phyloP scores from a whole-genome alignment of 1,140 invertebrate species.

The Aphidius gifuensis region DNA sequence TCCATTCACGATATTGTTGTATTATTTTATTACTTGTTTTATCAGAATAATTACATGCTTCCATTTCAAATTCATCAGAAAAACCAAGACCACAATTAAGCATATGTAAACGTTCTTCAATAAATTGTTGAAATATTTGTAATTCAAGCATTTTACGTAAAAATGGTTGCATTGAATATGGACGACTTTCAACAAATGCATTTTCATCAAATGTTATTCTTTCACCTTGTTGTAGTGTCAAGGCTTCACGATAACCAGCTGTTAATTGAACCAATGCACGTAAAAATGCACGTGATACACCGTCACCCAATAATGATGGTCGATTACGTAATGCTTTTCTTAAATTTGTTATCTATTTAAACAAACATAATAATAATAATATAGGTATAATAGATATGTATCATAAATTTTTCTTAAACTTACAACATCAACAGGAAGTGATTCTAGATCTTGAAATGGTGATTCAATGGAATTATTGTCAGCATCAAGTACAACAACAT shows the following conservation, averaged over 20 bases:
- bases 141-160: slow-evolving; percentile 85
- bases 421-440: slow-evolving; percentile 78
- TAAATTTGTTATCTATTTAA: slow-evolving; percentile 62
- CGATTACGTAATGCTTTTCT: slow-evolving; percentile 71
- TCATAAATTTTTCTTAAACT: slow-evolving; percentile 35
- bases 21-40: slow-evolving; percentile 74
- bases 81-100: slow-evolving; percentile 85
- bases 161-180: slow-evolving; percentile 81
- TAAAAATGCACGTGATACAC: slow-evolving; percentile 86
- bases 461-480: slow-evolving; percentile 81
- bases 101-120: slow-evolving; percentile 86
- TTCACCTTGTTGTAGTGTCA: slow-evolving; percentile 76
- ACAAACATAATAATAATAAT: too few relatives aligned
- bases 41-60: slow-evolving; percentile 81
- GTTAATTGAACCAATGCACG: slow-evolving; percentile 86
- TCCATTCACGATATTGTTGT: slow-evolving; percentile 77
- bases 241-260: slow-evolving; percentile 88
- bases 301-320: slow-evolving; percentile 75
- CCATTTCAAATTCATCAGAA: slow-evolving; percentile 92
- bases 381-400: slow-evolving; percentile 15
- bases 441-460: slow-evolving; percentile 84
- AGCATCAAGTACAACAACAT: slow-evolving; percentile 88
- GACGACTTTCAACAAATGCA: slow-evolving; percentile 79
- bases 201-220: slow-evolving; percentile 84
- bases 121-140: slow-evolving; percentile 96